Percentiles rank a stretch among this genome's conserved stretches.
Conservation (phyloP, 2,797 vertebrate species). For the Crenichthys baileyi region DNA sequence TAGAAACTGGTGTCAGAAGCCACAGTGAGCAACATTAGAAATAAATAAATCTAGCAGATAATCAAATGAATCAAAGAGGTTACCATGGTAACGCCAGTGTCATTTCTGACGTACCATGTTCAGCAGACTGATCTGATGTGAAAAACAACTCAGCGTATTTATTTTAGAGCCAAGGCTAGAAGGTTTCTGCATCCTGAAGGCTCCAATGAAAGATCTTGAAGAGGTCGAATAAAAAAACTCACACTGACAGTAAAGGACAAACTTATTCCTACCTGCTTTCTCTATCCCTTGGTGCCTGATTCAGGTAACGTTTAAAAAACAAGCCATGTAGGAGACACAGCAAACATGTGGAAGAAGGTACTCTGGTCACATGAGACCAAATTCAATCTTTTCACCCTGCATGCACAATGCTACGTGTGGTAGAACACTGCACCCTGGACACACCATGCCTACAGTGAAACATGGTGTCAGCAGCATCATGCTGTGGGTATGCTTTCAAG, state of each 20-base stretch:
- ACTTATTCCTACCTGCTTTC: not conserved
- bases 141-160: slow-evolving; percentile 11
- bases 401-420: not conserved
- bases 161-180: not conserved
- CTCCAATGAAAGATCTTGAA: not conserved
- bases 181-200: slow-evolving; percentile 9
- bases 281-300: not conserved
- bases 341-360: not conserved
- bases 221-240: slow-evolving; percentile 21
- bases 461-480: not conserved
- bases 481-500: not conserved
- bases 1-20: slow-evolving; percentile 22
- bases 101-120: slow-evolving; percentile 22
- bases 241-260: slow-evolving; percentile 7
- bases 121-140: slow-evolving; percentile 20
- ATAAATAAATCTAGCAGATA: slow-evolving; percentile 14
- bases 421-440: not conserved
- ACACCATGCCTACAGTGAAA: not conserved
- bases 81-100: slow-evolving; percentile 51
- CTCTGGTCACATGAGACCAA: too few species aligned
- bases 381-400: not conserved
- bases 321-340: not conserved
- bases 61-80: slow-evolving; percentile 44
- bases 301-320: not conserved
- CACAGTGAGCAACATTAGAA: slow-evolving; percentile 24